Evolutionary conservation across 2,113 vertebrate genomes (phyloP).

Genomic region (Mus musculus): GRCm39 chr9:117505001-117505500

Average conservation of each 20-base stretch:
- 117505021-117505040: accelerated
- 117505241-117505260: too few relatives aligned
- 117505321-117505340: background rate
- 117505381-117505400: too few relatives aligned
- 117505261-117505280: accelerated
- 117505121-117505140: background rate
- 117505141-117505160: too few relatives aligned
- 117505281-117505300: too few relatives aligned
- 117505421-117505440: too few relatives aligned
- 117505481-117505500: too few relatives aligned
- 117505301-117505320: background rate
- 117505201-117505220: too few relatives aligned
- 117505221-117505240: background rate
- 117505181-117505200: background rate
- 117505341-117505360: background rate
- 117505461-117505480: too few relatives aligned
- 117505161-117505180: background rate
- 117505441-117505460: too few relatives aligned
- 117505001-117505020: background rate
- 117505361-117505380: too few relatives aligned
- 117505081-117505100: background rate
- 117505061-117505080: accelerated
- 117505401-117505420: too few relatives aligned
- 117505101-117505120: background rate
- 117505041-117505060: background rate